Evolutionary conservation across 1,140 invertebrate genomes (phyloP), one percentile per base, ranked within the genome.

Genomic region (Cyphomyrmex costatus): DNA sequence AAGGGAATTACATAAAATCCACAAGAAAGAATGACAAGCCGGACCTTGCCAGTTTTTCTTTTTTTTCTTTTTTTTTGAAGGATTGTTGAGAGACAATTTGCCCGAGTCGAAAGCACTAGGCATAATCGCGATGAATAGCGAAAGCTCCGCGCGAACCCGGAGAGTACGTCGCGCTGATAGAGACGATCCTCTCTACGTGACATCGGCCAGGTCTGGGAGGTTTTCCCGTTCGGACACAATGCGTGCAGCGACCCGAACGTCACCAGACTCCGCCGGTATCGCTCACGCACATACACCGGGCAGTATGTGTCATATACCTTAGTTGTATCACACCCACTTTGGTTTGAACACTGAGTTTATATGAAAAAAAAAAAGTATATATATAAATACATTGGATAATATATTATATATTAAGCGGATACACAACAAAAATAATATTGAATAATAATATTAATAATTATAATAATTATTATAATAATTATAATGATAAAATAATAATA

Each of bases 371-470:
- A 79, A 51, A 84, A 21, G 30, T 70, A 80, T 61, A 83, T 88
- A 91, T 88, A 91, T 89, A 91, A 73, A 92, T 92, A 93, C 71
- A 91, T 92, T 93, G 89, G 90, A 93, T 93, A 92, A 93, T 94
- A 90, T 92, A 91, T 94, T 65, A 66, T 68, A 92, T 92, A 92
- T 93, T 94, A 94, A 94, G 93, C 77, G 92, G 91, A 94, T 94
- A 95, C 93, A n/a, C 90, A 94, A 94, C 86, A 94, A 93, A 94
- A 93, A 92, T 93, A 94, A 93, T 93, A 93, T 91, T 93, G 87
- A 93, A 93, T 92, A 93, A 91, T 93, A 92, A 92, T 91, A 91
- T 87, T 92, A 93, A 89, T 91, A 91, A 86, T 90, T 86, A 89
- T 85, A 86, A 71, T 90, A 87, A 78, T 86, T 86, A 88, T 88